Percentiles rank a stretch among this genome's conserved stretches.
Conservation (phyloP, 2,113 vertebrate genomes). For the Cranoglanis bouderius region DNA sequence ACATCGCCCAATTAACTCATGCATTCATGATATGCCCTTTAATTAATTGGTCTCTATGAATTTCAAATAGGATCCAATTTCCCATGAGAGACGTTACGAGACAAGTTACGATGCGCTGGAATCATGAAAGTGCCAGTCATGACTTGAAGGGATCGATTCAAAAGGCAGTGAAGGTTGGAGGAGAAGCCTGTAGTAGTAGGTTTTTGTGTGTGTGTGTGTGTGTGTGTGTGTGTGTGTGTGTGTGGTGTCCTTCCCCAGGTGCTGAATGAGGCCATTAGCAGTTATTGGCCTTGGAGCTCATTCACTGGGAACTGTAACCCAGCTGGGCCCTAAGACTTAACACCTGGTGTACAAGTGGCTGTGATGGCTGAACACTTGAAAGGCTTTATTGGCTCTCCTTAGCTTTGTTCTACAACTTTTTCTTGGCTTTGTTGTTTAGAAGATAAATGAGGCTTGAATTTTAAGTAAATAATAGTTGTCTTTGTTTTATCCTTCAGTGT, state of each 20-base stretch:
- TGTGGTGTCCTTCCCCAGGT: constrained; percentile 52
- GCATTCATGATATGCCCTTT: constrained; percentile 21
- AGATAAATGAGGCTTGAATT: constrained; percentile 8
- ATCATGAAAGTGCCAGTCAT: constrained; percentile 22
- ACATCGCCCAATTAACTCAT: constrained; percentile 7
- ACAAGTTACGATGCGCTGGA: constrained; percentile 12
- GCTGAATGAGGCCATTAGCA: constrained; percentile 63
- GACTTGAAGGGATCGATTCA: constrained; percentile 18
- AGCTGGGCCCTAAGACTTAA: constrained; percentile 59
- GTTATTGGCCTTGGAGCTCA: constrained; percentile 55
- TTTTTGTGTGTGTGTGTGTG: constrained; percentile 17
- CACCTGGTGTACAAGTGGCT: constrained; percentile 52
- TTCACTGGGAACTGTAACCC: constrained; percentile 55
- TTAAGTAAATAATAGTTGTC: not conserved
- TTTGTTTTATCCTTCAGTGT: not conserved
- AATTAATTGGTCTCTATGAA: constrained; percentile 39
- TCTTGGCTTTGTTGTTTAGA: not conserved
- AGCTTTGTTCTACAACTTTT: constrained; percentile 7
- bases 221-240: constrained; percentile 12
- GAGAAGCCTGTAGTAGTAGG: not conserved
- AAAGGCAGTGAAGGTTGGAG: constrained; percentile 29
- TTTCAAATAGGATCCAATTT: constrained; percentile 32
- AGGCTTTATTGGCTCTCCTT: constrained; percentile 2
- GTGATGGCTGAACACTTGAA: constrained; percentile 29
- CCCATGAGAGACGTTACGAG: constrained; percentile 42